phyloP scores from a whole-genome alignment of 2,888 invertebrate species.

The Ypsolopha sequella region DNA sequence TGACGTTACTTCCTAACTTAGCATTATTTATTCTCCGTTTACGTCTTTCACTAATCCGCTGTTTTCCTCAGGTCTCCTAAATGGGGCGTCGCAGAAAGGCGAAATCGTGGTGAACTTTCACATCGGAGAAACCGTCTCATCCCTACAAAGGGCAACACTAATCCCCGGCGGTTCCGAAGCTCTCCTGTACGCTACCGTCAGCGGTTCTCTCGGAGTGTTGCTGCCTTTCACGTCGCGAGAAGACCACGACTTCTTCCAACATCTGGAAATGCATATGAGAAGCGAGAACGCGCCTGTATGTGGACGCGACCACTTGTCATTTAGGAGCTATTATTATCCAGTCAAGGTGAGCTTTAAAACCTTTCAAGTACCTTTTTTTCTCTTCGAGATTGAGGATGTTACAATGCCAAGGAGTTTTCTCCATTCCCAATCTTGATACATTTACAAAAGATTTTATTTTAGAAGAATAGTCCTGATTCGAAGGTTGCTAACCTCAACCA shows the following conservation, averaged over 20 bases:
- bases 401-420: no score
- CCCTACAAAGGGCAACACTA: conserved; percentile 94
- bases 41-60: neutral
- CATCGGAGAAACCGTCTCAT: conserved; percentile 95
- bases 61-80: conserved; percentile 77
- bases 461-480: no score
- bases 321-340: conserved; percentile 97
- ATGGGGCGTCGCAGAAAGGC: conserved; percentile 98
- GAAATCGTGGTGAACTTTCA: conserved; percentile 95
- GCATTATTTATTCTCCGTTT: neutral
- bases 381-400: no score
- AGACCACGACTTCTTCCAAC: conserved; percentile 99
- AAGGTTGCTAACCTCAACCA: no score
- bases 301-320: conserved; percentile 97
- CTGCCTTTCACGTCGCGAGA: conserved; percentile 96
- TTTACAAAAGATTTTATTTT: no score
- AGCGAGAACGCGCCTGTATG: conserved; percentile 96
- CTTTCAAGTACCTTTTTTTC: no score
- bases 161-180: conserved; percentile 98
- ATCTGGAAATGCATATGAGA: conserved; percentile 99
- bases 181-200: conserved; percentile 94
- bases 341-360: conserved; percentile 84
- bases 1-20: conserved; percentile 17
- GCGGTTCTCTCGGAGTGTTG: conserved; percentile 93
- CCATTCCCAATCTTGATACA: no score